Percentiles rank a stretch among this genome's conserved stretches.
Evolutionary conservation across 2,113 vertebrate species (phyloP).

Genomic region (Callionymus lyra): DNA sequence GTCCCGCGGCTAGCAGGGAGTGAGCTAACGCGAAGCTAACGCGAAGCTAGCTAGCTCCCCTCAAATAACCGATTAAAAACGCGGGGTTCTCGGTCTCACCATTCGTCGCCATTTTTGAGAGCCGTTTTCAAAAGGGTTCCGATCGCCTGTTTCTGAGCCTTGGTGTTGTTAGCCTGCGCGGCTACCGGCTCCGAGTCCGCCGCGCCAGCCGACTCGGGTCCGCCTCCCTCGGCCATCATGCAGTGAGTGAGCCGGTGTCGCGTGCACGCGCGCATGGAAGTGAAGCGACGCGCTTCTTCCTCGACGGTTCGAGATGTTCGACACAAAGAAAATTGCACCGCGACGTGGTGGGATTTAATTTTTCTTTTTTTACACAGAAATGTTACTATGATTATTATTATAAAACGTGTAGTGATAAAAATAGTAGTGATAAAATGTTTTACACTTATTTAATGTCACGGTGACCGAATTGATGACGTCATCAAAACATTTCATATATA

Average conservation of each 20-base stretch:
- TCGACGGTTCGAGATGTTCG: conserved; percentile 4
- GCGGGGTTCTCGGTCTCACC: conserved; percentile 51
- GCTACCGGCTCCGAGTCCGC: conserved; percentile 68
- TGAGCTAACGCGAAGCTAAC: conserved; percentile 29
- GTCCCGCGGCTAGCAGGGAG: conserved; percentile 16
- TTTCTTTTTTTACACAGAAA: too few species aligned
- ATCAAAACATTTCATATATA: too few species aligned
- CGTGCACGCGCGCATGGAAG: conserved; percentile 45
- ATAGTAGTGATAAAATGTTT: too few species aligned
- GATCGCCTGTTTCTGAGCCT: conserved; percentile 69
- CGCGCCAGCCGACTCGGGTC: conserved; percentile 71
- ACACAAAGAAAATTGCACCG: too few species aligned
- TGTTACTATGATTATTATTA: too few species aligned
- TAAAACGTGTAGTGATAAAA: too few species aligned
- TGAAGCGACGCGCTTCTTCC: conserved; percentile 20
- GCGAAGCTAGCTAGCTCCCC: conserved; percentile 2
- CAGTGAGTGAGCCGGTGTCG: conserved; percentile 56
- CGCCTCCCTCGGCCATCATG: conserved; percentile 78
- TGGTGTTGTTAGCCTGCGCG: conserved; percentile 57
- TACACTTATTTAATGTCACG: too few species aligned
- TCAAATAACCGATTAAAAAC: not conserved
- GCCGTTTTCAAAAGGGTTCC: conserved; percentile 68
- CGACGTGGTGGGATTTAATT: too few species aligned
- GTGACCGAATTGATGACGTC: too few species aligned
- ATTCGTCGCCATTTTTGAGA: conserved; percentile 70